These are phyloP conservation scores for Standfussiana lucernea DNA, from an alignment of 2,888 invertebrate genomes.

Conservation along the genomic window DNA sequence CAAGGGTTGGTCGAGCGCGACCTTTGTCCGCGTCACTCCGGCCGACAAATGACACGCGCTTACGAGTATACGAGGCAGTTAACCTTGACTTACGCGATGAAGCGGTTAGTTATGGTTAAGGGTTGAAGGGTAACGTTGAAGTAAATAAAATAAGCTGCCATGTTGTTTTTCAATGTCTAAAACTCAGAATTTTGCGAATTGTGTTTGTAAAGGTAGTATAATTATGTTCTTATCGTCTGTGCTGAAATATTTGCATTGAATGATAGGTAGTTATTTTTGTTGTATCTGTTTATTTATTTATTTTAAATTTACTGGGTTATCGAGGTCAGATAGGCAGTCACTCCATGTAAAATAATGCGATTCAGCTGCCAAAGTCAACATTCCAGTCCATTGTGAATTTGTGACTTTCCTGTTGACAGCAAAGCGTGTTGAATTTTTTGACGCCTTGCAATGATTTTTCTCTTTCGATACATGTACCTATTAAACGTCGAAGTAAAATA, in stretches of 20 bases:
- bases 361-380: background rate
- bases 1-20: conserved; percentile 35
- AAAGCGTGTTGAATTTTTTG: background rate
- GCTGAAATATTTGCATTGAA: background rate
- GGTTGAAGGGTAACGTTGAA: background rate
- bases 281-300: background rate
- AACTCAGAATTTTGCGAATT: background rate
- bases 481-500: too few relatives aligned
- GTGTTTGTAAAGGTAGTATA: background rate
- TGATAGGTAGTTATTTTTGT: background rate
- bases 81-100: conserved; percentile 44
- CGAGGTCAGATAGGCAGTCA: background rate
- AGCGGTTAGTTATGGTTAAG: conserved; percentile 28
- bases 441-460: background rate
- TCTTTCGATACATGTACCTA: background rate
- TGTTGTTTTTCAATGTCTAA: background rate
- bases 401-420: background rate
- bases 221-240: background rate
- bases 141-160: conserved; percentile 9
- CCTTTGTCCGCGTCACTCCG: conserved; percentile 40
- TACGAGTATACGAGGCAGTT: conserved; percentile 23
- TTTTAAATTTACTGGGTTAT: background rate
- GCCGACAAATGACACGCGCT: conserved; percentile 42
- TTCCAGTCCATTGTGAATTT: background rate
- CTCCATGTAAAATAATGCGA: background rate